Evolutionary conservation across 1,140 invertebrate genomes (phyloP), one percentile per base, ranked within the genome.

Genomic region (Augochlora pura): DNA sequence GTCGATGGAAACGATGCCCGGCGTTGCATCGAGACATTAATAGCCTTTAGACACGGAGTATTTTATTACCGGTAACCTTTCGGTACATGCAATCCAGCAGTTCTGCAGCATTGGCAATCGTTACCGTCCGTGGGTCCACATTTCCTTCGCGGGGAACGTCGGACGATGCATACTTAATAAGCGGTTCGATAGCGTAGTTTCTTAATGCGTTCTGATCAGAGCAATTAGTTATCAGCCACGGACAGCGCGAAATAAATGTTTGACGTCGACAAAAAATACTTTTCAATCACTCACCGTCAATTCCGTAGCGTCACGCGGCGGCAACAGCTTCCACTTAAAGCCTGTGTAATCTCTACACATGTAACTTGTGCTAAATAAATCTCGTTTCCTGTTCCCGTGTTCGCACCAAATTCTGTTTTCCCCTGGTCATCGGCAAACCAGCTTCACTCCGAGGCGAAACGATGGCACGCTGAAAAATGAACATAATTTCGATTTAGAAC

Each of bases 1-100:
- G 83, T 84, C 80, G 63, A 85, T 82, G 84, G 76, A 85, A 86
- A 85, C 74, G 84, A 86, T 79, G 80, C 46, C 60, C 79, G 80
- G 83, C 83, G 72, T 82, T 82, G 83, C 83, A 74, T 66, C 49
- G 83, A 60, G 84, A 74, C 83, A 82, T 85, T 85, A 85, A 86
- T 85, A 85, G 83, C 83, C 83, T 80, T 75, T 82, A 82, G 82
- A 85, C 83, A 79, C 79, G 77, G 83, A 67, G 65, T 84, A 85
- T 81, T 84, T 85, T 85, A 85, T 85, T 81, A 82, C 83, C 42
- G 82, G 82, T 87, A 84, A 87, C 86, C 86, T 87, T 87, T 82
- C 82, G 27, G 74, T 80, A 83, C 72, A 57, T 77, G 74, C 63
- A 77, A 77, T 77, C 78, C 74, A 77, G 68, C 63, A 74, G 77